phyloP scores from a whole-genome alignment of 37 sponge, comb jelly and placozoan genomes.

The Halichondria panicea region DNA sequence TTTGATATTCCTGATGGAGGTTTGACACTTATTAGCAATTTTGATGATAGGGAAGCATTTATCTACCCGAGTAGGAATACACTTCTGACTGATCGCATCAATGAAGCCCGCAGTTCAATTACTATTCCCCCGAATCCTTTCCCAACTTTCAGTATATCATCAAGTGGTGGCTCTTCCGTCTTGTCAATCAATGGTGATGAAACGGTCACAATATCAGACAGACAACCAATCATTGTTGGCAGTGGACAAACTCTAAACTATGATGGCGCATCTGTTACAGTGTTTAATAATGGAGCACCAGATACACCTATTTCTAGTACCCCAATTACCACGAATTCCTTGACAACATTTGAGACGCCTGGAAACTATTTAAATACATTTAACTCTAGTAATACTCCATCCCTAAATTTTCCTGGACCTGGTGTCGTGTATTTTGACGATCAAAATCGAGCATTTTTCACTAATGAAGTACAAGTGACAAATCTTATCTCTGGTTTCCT shows the following conservation, averaged over 20 bases:
- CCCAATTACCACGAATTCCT: too few species aligned
- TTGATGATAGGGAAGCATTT: not conserved
- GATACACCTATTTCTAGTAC: too few species aligned
- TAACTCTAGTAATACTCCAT: too few species aligned
- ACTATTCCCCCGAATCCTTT: not conserved
- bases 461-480: too few species aligned
- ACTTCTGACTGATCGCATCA: not conserved
- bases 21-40: not conserved
- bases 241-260: not conserved
- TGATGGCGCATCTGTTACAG: not conserved
- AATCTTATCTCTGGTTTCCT: too few species aligned
- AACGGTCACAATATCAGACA: not conserved
- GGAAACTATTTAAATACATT: too few species aligned
- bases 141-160: not conserved
- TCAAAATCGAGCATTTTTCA: not conserved
- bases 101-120: not conserved
- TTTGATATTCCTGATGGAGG: not conserved
- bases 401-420: not conserved
- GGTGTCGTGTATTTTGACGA: not conserved
- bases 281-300: not conserved
- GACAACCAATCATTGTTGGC: not conserved
- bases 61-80: not conserved
- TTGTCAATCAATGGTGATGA: not conserved
- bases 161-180: not conserved
- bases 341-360: too few species aligned